Evolutionary conservation across 30 jellyfish, hydroid and myxozoan species (phyloP), one percentile per base, ranked within the genome.

Genomic region (Aurelia coerulea): DNA sequence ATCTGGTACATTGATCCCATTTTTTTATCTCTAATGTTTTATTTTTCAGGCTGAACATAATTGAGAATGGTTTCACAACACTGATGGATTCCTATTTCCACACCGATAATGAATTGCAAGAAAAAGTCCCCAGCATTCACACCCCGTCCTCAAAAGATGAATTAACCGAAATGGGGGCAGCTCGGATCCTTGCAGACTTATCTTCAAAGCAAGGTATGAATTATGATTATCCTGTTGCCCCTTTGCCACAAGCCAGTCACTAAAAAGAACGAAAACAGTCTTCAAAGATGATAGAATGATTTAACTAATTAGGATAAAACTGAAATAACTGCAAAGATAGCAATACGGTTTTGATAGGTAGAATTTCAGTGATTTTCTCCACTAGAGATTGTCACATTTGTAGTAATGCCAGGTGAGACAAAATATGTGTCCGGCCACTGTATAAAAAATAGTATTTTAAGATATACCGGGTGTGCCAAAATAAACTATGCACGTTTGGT

Each of bases 81-180:
- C 14, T 77, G 68, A 39, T 72, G 15, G 80, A 83, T 60, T 77
- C 73, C 17, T 83, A 76, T 67, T 23, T 67, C 37, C 84, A 74
- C 50, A 74, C n/a, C 60, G 53, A 60, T 79, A 82, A 34, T 53
- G 65, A 64, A 4, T 2, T 49, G 53, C 69, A 53, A 6, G 94
- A 34, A 41, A 74, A 66, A 66, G 77, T 82, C 51, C 65, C 18
- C 9, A 49, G 42, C 59, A 67, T 74, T 19, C 83, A 77, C 74
- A 77, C 59, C 19, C 73, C 39, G 10, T 29, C 84, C 41, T 29
- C 39, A 46, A 85, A 85, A 65, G 94, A 85, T 18, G 83, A 78
- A 46, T 56, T 74, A 33, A 76, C 94, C 11, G 88, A 85, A 6
- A 83, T 85, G 31, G 94, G 88, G 52, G 94, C 94, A 19, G 94